These are phyloP conservation scores for Paracanthobrama guichenoti DNA, from an alignment of 2,113 vertebrate species.

Conservation along the genomic window DNA sequence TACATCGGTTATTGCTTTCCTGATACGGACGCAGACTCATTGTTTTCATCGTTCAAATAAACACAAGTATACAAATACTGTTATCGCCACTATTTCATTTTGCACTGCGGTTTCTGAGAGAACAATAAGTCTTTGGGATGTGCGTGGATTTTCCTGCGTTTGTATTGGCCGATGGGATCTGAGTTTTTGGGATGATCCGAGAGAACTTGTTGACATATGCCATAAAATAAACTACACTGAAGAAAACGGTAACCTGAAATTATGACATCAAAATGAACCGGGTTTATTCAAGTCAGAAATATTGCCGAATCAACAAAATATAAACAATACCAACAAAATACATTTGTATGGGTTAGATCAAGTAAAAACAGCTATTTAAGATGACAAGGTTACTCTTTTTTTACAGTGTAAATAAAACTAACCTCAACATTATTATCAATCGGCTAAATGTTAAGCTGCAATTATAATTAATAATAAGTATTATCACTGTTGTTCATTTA, in stretches of 20 bases:
- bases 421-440: not conserved
- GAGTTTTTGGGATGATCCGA: not conserved
- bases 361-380: too few relatives aligned
- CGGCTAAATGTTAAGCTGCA: too few relatives aligned
- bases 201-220: not conserved
- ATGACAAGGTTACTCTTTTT: too few relatives aligned
- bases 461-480: too few relatives aligned
- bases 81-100: slow-evolving; percentile 17
- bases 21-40: slow-evolving; percentile 41
- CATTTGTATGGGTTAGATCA: too few relatives aligned
- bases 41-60: slow-evolving; percentile 48
- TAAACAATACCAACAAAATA: too few relatives aligned
- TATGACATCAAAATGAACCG: too few relatives aligned
- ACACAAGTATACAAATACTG: slow-evolving; percentile 45
- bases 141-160: slow-evolving; percentile 10
- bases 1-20: slow-evolving; percentile 44
- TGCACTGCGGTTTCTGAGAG: not conserved
- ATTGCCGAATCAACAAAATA: too few relatives aligned
- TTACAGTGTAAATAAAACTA: too few relatives aligned
- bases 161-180: not conserved
- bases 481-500: not conserved
- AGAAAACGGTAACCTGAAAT: too few relatives aligned
- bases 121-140: slow-evolving; percentile 38
- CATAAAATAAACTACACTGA: not conserved
- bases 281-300: too few relatives aligned